These are phyloP conservation scores for Plotosus lineatus DNA, from an alignment of 2,113 vertebrate genomes.

Conservation along the genomic window DNA sequence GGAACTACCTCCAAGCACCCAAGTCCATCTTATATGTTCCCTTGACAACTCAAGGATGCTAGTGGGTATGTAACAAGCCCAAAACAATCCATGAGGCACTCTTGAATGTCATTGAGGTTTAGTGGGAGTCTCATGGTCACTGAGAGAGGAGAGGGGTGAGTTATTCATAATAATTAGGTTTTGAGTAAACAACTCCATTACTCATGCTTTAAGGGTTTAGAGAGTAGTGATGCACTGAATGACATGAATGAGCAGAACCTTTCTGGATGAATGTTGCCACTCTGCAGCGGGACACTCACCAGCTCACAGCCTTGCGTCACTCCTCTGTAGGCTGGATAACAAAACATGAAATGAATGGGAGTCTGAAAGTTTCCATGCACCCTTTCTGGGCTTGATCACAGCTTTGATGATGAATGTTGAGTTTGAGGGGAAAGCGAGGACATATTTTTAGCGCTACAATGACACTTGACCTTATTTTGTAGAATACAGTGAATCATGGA, in stretches of 20 bases:
- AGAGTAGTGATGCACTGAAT: constrained; percentile 38
- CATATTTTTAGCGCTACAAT: constrained; percentile 24
- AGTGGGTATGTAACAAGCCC: constrained; percentile 25
- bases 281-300: background rate
- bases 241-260: constrained; percentile 33
- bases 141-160: constrained; percentile 52
- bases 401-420: background rate
- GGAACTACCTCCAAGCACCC: constrained; percentile 26
- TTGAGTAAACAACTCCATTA: constrained; percentile 55
- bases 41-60: constrained; percentile 35
- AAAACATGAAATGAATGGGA: constrained; percentile 22
- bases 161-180: constrained; percentile 65
- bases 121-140: constrained; percentile 25
- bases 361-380: background rate
- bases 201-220: constrained; percentile 58
- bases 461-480: constrained; percentile 20
- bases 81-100: constrained; percentile 17
- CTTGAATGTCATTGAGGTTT: constrained; percentile 24
- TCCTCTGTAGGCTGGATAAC: constrained; percentile 22
- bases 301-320: background rate
- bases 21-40: constrained; percentile 34
- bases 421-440: background rate
- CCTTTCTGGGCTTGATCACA: constrained; percentile 23
- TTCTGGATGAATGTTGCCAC: constrained; percentile 33
- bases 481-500: constrained; percentile 2